Conservation (phyloP, 2,797 vertebrate species). For the Gymnothorax javanicus region DNA sequence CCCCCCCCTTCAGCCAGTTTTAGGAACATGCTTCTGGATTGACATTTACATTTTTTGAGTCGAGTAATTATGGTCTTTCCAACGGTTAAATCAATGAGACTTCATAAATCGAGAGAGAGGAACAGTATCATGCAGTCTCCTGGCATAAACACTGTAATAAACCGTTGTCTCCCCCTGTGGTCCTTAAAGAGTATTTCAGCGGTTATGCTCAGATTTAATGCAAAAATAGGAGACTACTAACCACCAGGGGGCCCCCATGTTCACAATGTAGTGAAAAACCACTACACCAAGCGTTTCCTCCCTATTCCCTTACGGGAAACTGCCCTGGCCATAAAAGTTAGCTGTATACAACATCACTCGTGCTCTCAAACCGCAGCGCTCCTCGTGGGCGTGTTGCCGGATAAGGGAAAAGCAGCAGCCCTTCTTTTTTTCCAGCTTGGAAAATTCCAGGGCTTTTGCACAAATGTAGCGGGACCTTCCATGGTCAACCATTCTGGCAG, state of each 20-base stretch:
- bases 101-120: neutral
- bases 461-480: neutral
- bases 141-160: constrained; percentile 34
- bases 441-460: constrained; percentile 4
- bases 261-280: neutral
- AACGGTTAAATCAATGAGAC: too few relatives aligned
- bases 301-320: neutral
- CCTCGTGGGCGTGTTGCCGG: neutral
- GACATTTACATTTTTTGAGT: too few relatives aligned
- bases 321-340: neutral
- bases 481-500: neutral
- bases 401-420: neutral
- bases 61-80: too few relatives aligned
- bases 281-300: neutral
- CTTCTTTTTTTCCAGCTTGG: neutral
- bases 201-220: neutral
- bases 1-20: too few relatives aligned
- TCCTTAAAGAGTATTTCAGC: constrained; percentile 5
- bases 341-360: neutral
- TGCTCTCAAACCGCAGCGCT: neutral
- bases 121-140: neutral
- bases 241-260: constrained; percentile 37
- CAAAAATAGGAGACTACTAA: constrained; percentile 4
- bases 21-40: too few relatives aligned
- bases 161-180: constrained; percentile 33